Conservation (phyloP, 2,113 vertebrate species). For the Sminthopsis crassicaudata region DNA sequence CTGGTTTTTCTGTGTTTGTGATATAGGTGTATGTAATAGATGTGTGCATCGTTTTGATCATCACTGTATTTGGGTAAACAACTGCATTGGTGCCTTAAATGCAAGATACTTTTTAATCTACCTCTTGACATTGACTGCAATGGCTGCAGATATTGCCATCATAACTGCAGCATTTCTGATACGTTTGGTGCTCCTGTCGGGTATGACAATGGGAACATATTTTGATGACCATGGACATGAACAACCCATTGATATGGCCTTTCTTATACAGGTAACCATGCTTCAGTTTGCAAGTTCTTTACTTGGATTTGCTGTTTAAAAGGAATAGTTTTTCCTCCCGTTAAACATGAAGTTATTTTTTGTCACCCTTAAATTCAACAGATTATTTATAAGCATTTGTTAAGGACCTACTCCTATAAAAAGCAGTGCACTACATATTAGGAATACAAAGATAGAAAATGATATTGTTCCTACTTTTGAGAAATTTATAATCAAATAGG, state of each 20-base stretch:
- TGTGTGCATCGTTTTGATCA: conserved; percentile 97
- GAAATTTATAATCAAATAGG: not conserved
- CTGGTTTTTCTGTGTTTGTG: not conserved
- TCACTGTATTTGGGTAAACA: conserved; percentile 98
- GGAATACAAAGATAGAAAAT: not conserved
- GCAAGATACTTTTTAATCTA: conserved; percentile 90
- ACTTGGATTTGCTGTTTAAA: not conserved
- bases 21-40: conserved; percentile 88
- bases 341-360: conserved; percentile 15
- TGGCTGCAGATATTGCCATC: conserved; percentile 81
- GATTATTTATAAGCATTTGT: not conserved
- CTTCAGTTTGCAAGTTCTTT: not conserved
- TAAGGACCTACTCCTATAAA: not conserved
- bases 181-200: conserved; percentile 85
- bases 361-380: not conserved
- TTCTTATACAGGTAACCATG: conserved; percentile 89
- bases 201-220: conserved; percentile 84
- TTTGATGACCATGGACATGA: conserved; percentile 86
- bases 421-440: not conserved
- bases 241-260: conserved; percentile 82
- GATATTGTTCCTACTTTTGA: not conserved
- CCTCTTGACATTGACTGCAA: conserved; percentile 87
- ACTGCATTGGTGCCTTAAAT: conserved; percentile 94
- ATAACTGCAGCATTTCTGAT: conserved; percentile 85
- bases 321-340: not conserved